Evolutionary conservation across 2,888 invertebrate genomes (phyloP), one percentile per base, ranked within the genome.

Genomic region (Erebia epiphron): DNA sequence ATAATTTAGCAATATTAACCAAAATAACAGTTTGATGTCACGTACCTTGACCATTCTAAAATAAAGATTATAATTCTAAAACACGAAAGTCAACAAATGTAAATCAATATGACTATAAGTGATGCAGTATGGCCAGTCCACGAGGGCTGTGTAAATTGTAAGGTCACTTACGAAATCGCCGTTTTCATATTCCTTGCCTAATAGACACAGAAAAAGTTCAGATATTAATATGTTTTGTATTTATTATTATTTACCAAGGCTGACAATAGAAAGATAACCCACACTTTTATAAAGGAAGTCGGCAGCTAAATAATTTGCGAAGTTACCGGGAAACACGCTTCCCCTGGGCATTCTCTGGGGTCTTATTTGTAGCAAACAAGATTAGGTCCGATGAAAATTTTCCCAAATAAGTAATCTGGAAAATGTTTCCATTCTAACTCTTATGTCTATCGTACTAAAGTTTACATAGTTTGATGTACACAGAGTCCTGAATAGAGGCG

Each of bases 321-420:
- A 71, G 68, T 67, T 71, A 35, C 61, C 73, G 52, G 69, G 68
- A 75, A 75, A 71, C 73, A 72, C 74, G 65, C 62, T 57, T 74
- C 73, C 49, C 75, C 41, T 14, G 69, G 67, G 75, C 75, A 76
- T 73, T 68, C 72, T 72, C 68, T 41, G 61, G 70, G 75, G 72
- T 75, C 75, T 76, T 76, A 77, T 71, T 66, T 63, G 58, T 71
- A 61, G 69, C 56, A 72, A 76, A 77, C 68, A 72, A 77, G 75
- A 77, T 77, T 76, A 77, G 71, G 61, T 73, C 72, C 73, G 62
- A 61, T 68, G 61, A 21, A 49, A 58, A 35, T 56, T 67, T 18
- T 65, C 50, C 49, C 43, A 56, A 65, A 63, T 69, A 62, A 46
- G 10, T 46, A 50, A 49, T 57, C 60, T 66, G 13, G 21, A 57